Evolutionary conservation across 2,113 vertebrate species (phyloP), one percentile per base, ranked within the genome.

Genomic region (Melanerpes aurifrons): DNA sequence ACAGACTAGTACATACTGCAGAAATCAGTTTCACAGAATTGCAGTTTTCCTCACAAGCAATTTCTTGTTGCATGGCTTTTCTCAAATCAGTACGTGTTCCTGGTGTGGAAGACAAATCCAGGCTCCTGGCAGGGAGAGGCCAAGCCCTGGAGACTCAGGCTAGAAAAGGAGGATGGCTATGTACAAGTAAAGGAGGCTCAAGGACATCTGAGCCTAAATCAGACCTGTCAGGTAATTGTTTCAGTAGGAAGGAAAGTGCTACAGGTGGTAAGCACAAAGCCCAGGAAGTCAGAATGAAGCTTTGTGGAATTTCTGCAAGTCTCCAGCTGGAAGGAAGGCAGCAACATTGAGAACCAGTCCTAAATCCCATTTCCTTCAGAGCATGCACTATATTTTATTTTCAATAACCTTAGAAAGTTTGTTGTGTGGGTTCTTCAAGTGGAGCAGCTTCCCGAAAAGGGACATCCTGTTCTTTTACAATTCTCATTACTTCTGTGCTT

Each of bases 311-410:
- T 58, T 85, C 32, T 53, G n/a, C 47, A 64, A 56, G 20, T n/a
- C 61, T 78, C 45, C 62, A 56, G 37, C 28, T 69, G n/a, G 19
- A 54, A 78, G 37, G 31, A 6, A 7, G n/a, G 47, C 13, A 73
- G 56, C 48, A 28, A n/a, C 24, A 24, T 17, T 2, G 45, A 28
- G 20, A 89, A 43, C 3, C 10, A 47, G 26, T n/a, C 20, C 32
- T 68, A 26, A 72, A 5, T 20, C 29, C 12, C 28, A 9, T 32
- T 48, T 63, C 24, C 15, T 73, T 82, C 5, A 2, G n/a, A 48
- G 15, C n/a, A 20, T 6, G 3, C 0, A 0, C 0, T 0, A 32
- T 37, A 11, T 67, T 91, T 71, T 15, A 15, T 57, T 62, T 81
- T 45, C 0, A 0, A 25, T 58, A 79, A 83, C 24, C 26, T 66